Conservation (phyloP, 2,888 invertebrate genomes). For the Pseudococcus longispinus region DNA sequence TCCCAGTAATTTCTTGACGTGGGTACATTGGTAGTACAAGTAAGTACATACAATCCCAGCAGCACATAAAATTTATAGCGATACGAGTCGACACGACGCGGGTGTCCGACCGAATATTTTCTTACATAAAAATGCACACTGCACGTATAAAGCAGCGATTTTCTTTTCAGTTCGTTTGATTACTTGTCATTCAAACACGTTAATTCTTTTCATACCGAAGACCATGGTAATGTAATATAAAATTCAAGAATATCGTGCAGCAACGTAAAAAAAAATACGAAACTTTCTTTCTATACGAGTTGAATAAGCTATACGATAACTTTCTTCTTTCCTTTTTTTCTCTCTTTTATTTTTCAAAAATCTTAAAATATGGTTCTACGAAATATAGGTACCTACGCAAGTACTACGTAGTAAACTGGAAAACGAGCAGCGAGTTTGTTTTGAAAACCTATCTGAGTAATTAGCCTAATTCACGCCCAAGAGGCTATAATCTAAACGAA, state of each 20-base stretch:
- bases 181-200: conserved; percentile 20
- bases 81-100: not conserved
- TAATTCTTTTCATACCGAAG: not conserved
- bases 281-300: not conserved
- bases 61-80: not conserved
- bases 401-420: not conserved
- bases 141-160: not conserved
- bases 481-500: conserved; percentile 9
- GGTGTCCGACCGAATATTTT: conserved; percentile 19
- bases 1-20: not conserved
- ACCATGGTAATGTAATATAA: not conserved
- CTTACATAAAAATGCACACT: not conserved
- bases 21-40: not conserved
- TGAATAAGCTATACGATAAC: not conserved
- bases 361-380: not conserved
- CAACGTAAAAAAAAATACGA: not conserved
- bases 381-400: not conserved
- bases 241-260: not conserved
- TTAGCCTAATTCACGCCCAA: not conserved
- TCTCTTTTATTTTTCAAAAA: not conserved
- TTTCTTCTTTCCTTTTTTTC: not conserved
- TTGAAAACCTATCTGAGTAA: not conserved
- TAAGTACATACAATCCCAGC: no score
- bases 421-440: not conserved
- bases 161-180: conserved; percentile 7